These are phyloP conservation scores for Sebastes diploproa DNA, from an alignment of 2,797 vertebrate genomes.

Conservation along the genomic window DNA sequence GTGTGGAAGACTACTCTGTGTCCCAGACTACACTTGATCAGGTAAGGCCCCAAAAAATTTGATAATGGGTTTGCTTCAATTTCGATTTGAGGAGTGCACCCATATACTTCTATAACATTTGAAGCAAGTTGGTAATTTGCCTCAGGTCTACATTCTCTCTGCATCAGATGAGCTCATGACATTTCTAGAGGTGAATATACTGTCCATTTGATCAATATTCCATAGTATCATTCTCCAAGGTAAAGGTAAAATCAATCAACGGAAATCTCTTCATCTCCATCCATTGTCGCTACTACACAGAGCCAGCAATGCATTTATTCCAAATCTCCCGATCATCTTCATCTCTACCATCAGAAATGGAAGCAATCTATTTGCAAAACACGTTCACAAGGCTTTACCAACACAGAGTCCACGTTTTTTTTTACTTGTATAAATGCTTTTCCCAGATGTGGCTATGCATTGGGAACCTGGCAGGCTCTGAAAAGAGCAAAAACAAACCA, in stretches of 20 bases:
- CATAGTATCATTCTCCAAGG: neutral
- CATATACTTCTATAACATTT: neutral
- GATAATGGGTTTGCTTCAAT: neutral
- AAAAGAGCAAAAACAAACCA: neutral
- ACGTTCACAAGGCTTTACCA: neutral
- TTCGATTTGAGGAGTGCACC: neutral
- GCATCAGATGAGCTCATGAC: neutral
- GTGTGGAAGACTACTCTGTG: constrained; percentile 97
- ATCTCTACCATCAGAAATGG: neutral
- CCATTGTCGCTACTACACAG: neutral
- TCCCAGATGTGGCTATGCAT: neutral
- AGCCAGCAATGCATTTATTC: neutral
- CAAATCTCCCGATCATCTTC: neutral
- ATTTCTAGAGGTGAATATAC: neutral
- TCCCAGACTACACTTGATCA: constrained; percentile 99
- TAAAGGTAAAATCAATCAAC: neutral
- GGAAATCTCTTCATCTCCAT: neutral
- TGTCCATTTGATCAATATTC: neutral
- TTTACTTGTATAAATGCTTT: neutral
- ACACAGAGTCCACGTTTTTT: neutral
- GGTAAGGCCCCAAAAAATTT: constrained; percentile 73
- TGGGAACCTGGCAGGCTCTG: neutral
- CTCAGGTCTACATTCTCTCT: neutral
- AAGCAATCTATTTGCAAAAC: neutral
- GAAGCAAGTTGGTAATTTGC: neutral